A percentile compares a stretch with the other conserved stretches of the same genome.
These are phyloP conservation scores for Galleria mellonella DNA, from an alignment of 1,140 invertebrate genomes.

Conservation along the genomic window DNA sequence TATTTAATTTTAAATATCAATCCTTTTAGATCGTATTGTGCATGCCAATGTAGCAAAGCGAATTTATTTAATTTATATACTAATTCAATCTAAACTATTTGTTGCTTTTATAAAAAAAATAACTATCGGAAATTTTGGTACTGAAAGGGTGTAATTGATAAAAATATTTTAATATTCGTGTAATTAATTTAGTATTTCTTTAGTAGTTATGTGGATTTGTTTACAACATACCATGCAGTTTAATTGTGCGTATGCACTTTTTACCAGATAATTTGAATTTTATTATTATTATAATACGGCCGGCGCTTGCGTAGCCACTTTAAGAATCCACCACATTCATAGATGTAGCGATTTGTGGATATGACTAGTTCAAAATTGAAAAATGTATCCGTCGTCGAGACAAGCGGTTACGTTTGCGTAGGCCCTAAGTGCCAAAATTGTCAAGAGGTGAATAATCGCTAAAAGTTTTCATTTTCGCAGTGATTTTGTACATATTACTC, in stretches of 20 bases:
- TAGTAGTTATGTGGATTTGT: constrained; percentile 19
- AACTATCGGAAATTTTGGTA: constrained; percentile 32
- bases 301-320: constrained; percentile 7
- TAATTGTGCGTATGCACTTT: constrained; percentile 23
- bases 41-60: constrained; percentile 70
- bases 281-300: constrained; percentile 6
- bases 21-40: constrained; percentile 20
- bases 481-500: constrained; percentile 10
- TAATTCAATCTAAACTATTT: constrained; percentile 47
- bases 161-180: constrained; percentile 24
- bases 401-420: constrained; percentile 7
- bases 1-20: constrained; percentile 16
- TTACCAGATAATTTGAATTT: constrained; percentile 14
- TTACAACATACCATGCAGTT: constrained; percentile 37
- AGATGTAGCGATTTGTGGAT: constrained; percentile 1
- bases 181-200: constrained; percentile 14
- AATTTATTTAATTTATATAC: constrained; percentile 26
- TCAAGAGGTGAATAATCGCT: constrained; percentile 9
- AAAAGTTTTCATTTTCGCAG: constrained; percentile 3
- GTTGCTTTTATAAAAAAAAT: constrained; percentile 20
- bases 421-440: constrained; percentile 12
- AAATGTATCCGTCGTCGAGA: too few relatives aligned
- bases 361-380: too few relatives aligned
- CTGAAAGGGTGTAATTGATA: constrained; percentile 23
- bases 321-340: background rate